These are phyloP conservation scores for Lucilia sericata DNA, from an alignment of 1,140 invertebrate genomes.

Conservation along the genomic window DNA sequence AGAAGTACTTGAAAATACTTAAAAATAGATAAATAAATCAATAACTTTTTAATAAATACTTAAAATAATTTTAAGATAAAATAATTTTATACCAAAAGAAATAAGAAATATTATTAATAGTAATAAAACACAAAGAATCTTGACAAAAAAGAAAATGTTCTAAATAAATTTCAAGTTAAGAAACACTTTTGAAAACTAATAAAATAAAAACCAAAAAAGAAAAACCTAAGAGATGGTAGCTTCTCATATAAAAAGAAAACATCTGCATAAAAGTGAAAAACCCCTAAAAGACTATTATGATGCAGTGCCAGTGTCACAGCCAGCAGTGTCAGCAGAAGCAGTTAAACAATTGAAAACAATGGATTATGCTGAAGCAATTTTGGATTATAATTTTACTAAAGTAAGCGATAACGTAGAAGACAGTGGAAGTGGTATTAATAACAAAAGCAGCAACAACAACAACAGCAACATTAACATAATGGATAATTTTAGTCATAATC, in stretches of 20 bases:
- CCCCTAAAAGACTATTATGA: slow-evolving; percentile 41
- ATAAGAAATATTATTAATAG: background rate
- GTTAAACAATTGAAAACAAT: background rate
- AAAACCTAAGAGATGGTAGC: slow-evolving; percentile 11
- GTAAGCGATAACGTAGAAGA: background rate
- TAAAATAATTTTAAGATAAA: background rate
- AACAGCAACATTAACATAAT: slow-evolving; percentile 36
- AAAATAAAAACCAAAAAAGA: background rate
- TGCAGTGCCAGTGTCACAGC: background rate
- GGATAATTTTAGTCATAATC: slow-evolving; percentile 65
- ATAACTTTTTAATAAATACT: background rate
- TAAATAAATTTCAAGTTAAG: background rate
- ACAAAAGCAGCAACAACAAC: slow-evolving; percentile 13
- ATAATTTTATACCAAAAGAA: background rate
- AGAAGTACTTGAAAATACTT: background rate
- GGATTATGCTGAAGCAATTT: slow-evolving; percentile 23
- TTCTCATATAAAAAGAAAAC: slow-evolving; percentile 8
- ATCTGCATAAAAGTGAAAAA: slow-evolving; percentile 26
- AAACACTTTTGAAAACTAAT: background rate
- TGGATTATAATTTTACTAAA: slow-evolving; percentile 31
- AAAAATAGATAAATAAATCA: background rate
- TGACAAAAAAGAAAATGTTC: background rate
- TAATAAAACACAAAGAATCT: background rate
- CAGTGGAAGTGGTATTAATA: background rate
- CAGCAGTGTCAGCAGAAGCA: background rate